Evolutionary conservation across 2,888 invertebrate genomes (phyloP).

Genomic region (Oligia strigilis): DNA sequence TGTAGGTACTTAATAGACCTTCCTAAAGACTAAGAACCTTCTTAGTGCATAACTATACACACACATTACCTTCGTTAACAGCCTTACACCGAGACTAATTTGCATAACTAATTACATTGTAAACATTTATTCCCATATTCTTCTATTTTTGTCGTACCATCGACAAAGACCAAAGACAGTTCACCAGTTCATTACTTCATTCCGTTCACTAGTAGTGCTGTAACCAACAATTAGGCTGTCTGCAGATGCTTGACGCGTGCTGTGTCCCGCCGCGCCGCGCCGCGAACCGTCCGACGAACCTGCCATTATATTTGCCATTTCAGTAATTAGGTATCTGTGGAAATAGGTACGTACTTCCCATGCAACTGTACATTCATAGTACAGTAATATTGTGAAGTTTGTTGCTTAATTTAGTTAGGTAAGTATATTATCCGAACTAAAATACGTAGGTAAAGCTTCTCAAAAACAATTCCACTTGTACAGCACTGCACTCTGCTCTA

Average conservation of each 20-base stretch:
- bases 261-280: slow-evolving; percentile 28
- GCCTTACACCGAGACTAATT: slow-evolving; percentile 8
- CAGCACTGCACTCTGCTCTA: not conserved
- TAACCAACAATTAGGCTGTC: slow-evolving; percentile 46
- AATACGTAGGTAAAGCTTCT: not conserved
- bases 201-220: slow-evolving; percentile 34
- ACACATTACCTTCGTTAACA: slow-evolving; percentile 6
- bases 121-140: not conserved
- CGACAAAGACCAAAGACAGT: slow-evolving; percentile 8
- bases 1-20: not conserved
- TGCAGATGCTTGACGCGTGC: slow-evolving; percentile 45
- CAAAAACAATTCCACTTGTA: not conserved
- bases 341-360: slow-evolving; percentile 40
- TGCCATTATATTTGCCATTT: slow-evolving; percentile 78
- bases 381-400: slow-evolving; percentile 5
- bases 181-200: slow-evolving; percentile 17
- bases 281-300: slow-evolving; percentile 29
- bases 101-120: slow-evolving; percentile 28
- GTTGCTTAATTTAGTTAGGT: slow-evolving; percentile 35
- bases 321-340: slow-evolving; percentile 62
- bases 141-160: slow-evolving; percentile 8
- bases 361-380: slow-evolving; percentile 30
- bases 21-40: not conserved
- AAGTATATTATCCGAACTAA: not conserved
- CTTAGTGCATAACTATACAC: not conserved